Evolutionary conservation across 2,888 invertebrate genomes (phyloP), one percentile per base, ranked within the genome.

Genomic region (Morpho deidamia): DNA sequence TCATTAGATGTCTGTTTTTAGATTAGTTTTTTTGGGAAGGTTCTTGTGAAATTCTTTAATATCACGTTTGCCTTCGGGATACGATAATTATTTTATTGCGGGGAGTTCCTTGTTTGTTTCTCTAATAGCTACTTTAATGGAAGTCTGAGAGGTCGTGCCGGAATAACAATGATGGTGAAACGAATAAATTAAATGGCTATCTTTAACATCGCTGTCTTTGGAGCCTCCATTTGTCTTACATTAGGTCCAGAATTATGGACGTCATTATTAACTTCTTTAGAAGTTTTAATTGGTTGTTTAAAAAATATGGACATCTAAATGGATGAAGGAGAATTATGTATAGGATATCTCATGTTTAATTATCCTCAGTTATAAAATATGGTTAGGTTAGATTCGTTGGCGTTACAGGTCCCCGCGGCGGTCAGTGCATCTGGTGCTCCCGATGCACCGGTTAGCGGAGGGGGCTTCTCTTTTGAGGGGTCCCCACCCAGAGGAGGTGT

Each of bases 101-200:
- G 73, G 76, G 77, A 78, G 83, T 79, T 78, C 70, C 85, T 85
- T 88, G 86, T 88, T 89, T 88, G 89, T 88, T 89, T 88, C 81
- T 86, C 78, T 88, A 88, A 89, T 87, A 83, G 86, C 81, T 76
- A 78, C 80, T 84, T 81, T 86, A 84, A 84, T 86, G 79, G 81
- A 79, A 77, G 77, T 74, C 70, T 69, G 71, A 69, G 74, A 73
- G 72, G 71, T 71, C 66, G 75, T 71, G 66, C 68, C 68, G 67
- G 71, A 74, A 78, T 74, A 72, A 76, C 76, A 77, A 76, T 72
- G 70, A 68, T 69, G 65, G 70, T 72, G 74, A 73, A 77, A 78
- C 70, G 78, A 74, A 83, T 85, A 84, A 82, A 83, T 86, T 83
- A 81, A 70, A 59, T 53, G 56, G 60, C 66, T 78, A 78, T 79